Evolutionary conservation across 2,797 vertebrate species (phyloP).

Genomic region (Cossypha caffra): DNA sequence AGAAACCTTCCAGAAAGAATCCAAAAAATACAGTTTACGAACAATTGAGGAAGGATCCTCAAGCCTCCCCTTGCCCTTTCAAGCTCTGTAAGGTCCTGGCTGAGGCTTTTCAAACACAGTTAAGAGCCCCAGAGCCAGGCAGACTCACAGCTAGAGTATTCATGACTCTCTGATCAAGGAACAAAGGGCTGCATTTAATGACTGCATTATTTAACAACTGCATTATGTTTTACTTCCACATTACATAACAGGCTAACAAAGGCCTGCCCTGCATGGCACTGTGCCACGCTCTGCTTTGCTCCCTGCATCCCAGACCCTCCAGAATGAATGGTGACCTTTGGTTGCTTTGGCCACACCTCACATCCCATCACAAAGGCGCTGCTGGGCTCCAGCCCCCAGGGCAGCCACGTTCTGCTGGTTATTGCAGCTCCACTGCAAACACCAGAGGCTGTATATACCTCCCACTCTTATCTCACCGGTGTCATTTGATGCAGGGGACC

Average conservation of each 20-base stretch:
- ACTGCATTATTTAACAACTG: constrained; percentile 5
- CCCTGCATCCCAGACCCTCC: background rate
- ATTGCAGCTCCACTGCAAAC: background rate
- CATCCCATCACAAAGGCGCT: background rate
- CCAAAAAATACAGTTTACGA: background rate
- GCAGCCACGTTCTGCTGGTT: background rate
- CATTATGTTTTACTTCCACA: constrained; percentile 52
- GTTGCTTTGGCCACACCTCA: constrained; percentile 42
- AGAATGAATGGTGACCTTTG: constrained; percentile 17
- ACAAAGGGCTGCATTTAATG: constrained; percentile 61
- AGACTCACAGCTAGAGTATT: constrained; percentile 50
- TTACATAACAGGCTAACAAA: constrained; percentile 47
- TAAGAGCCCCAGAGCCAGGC: background rate
- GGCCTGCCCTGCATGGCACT: constrained; percentile 10
- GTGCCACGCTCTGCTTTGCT: background rate
- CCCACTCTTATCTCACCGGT: background rate
- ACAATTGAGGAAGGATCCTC: background rate
- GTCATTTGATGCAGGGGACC: background rate
- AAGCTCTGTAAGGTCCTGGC: background rate
- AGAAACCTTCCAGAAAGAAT: background rate
- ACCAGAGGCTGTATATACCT: background rate
- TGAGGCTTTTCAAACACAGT: background rate
- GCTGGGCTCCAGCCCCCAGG: background rate
- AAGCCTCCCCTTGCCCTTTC: background rate
- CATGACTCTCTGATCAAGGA: constrained; percentile 26